Evolutionary conservation across 2,797 vertebrate species (phyloP).

Genomic region (Falco naumanni): DNA sequence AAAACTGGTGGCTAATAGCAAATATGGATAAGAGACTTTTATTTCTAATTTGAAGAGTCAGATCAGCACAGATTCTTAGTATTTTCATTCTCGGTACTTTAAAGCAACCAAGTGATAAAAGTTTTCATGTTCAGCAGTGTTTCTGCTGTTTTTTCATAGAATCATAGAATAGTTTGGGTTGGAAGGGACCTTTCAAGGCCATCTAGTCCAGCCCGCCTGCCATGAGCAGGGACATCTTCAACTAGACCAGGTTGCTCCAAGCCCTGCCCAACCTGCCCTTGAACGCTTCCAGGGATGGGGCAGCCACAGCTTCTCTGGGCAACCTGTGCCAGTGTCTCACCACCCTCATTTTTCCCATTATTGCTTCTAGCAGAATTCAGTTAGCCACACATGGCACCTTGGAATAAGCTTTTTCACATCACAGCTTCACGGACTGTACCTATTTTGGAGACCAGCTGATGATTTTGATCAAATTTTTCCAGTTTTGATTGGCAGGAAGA

Average conservation of each 20-base stretch:
- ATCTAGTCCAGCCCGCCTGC: not conserved
- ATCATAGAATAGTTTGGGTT: fast-evolving
- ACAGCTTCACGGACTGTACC: fast-evolving
- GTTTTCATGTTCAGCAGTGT: not conserved
- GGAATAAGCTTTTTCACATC: not conserved
- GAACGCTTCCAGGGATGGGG: not conserved
- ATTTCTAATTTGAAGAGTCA: not conserved
- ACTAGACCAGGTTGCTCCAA: not conserved
- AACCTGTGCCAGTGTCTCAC: fast-evolving
- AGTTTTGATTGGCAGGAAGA: not conserved
- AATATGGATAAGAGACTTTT: not conserved
- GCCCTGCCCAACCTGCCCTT: fast-evolving
- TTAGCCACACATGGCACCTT: fast-evolving
- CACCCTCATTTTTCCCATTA: not conserved
- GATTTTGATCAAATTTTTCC: not conserved
- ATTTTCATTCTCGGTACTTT: not conserved
- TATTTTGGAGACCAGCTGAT: not conserved
- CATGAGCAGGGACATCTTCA: fast-evolving
- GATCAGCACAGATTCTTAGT: fast-evolving
- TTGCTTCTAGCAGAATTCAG: not conserved
- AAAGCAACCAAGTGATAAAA: too few relatives aligned
- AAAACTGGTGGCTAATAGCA: fast-evolving
- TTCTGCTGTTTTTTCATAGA: not conserved
- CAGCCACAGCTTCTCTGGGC: not conserved
- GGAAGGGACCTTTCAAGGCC: too few relatives aligned